phyloP scores from a whole-genome alignment of 1,140 invertebrate genomes.

The Zaprionus nigranus region DNA sequence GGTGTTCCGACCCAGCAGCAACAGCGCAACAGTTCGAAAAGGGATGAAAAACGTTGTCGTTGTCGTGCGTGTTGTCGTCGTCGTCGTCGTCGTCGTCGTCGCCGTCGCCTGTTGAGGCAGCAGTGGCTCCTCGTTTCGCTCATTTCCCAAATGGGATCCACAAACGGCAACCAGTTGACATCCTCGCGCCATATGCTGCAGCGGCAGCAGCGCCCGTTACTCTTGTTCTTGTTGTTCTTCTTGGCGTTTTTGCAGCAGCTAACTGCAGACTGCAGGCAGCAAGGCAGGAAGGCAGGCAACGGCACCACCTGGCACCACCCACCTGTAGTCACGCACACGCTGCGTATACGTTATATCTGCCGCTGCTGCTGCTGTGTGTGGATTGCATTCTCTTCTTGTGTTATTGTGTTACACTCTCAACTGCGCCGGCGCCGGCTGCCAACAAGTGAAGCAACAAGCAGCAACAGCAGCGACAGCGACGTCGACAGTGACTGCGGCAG shows the following conservation, averaged over 20 bases:
- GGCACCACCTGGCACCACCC: conserved; percentile 40
- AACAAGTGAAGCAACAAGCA: conserved; percentile 81
- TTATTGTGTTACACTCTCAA: conserved; percentile 51
- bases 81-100: conserved; percentile 24
- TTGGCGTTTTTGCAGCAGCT: no score
- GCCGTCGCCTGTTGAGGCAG: conserved; percentile 43
- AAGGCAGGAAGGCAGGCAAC: conserved; percentile 1
- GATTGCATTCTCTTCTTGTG: conserved; percentile 57
- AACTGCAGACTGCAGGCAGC: conserved; percentile 6
- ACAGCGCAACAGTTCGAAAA: conserved; percentile 59
- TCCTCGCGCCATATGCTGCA: conserved; percentile 15
- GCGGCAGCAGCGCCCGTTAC: not conserved
- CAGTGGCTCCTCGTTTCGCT: conserved; percentile 30
- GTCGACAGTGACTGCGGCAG: not conserved
- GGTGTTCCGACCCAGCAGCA: conserved; percentile 35
- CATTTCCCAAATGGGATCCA: conserved; percentile 52
- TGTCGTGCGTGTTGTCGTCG: conserved; percentile 26
- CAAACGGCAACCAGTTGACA: conserved; percentile 70
- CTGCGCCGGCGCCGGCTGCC: conserved; percentile 65
- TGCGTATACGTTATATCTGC: conserved; percentile 23
- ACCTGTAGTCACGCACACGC: conserved; percentile 66
- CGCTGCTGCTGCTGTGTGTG: conserved; percentile 30
- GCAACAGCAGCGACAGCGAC: conserved; percentile 14
- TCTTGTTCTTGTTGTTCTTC: not conserved
- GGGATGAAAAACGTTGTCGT: conserved; percentile 64